These are phyloP conservation scores for Pagetopsis macropterus DNA, from an alignment of 2,797 vertebrate genomes.

Conservation along the genomic window DNA sequence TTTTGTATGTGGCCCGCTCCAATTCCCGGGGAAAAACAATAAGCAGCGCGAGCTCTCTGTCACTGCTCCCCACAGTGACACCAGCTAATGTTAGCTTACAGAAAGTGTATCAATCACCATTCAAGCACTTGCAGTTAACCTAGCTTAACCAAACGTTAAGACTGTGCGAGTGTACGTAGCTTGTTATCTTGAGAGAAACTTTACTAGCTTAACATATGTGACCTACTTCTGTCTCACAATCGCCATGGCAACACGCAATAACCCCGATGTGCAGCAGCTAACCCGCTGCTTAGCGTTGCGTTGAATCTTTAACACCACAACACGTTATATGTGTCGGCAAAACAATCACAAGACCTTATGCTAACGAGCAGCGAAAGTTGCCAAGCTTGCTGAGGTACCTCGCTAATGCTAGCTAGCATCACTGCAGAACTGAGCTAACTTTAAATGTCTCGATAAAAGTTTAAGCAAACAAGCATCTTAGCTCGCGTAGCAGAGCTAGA, in stretches of 20 bases:
- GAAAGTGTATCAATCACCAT: background rate
- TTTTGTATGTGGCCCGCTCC: constrained; percentile 56
- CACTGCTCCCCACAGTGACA: background rate
- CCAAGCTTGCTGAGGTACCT: background rate
- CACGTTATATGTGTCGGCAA: background rate
- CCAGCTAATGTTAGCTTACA: constrained; percentile 3
- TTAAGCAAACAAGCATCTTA: constrained; percentile 16
- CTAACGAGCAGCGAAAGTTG: constrained; percentile 13
- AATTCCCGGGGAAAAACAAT: constrained; percentile 63
- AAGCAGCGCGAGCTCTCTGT: constrained; percentile 26
- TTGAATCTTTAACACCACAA: background rate
- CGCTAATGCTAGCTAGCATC: constrained; percentile 45
- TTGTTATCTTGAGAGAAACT: constrained; percentile 14
- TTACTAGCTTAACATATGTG: constrained; percentile 22
- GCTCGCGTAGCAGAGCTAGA: background rate
- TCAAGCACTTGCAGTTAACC: background rate
- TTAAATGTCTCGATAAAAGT: constrained; percentile 50
- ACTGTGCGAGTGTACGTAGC: rapidly evolving
- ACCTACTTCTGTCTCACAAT: constrained; percentile 48
- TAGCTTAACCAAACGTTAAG: background rate
- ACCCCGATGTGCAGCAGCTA: constrained; percentile 13
- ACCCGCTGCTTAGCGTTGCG: background rate
- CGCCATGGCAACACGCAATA: constrained; percentile 67
- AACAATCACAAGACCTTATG: background rate
- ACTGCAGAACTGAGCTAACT: constrained; percentile 44